A percentile compares a stretch with the other conserved stretches of the same genome.
Evolutionary conservation across 2,113 vertebrate genomes (phyloP).

Genomic region (Leptosomus discolor): DNA sequence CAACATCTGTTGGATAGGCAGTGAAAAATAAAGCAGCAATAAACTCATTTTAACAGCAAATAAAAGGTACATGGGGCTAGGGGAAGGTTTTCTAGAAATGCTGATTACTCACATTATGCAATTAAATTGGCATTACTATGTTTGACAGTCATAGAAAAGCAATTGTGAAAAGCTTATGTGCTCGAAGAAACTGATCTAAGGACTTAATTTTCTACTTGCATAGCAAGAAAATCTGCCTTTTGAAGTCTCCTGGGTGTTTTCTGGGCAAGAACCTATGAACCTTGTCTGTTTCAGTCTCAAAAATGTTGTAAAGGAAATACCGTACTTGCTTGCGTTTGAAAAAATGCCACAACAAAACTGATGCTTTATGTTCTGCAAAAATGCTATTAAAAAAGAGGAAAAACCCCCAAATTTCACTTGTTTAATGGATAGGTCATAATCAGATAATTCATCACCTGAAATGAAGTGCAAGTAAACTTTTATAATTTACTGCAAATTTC

Average conservation of each 20-base stretch:
- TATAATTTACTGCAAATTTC: neutral
- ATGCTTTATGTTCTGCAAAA: neutral
- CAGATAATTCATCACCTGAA: neutral
- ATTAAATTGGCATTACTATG: conserved; percentile 37
- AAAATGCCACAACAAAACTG: neutral
- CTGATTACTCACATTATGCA: conserved; percentile 70
- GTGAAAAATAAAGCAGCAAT: conserved; percentile 74
- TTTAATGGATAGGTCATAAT: neutral
- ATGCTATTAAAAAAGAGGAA: neutral
- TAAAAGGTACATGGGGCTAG: conserved; percentile 19
- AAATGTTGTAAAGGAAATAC: neutral
- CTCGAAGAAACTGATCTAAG: neutral
- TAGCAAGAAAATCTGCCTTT: conserved; percentile 4
- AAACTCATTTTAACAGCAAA: conserved; percentile 71
- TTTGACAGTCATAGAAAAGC: conserved; percentile 52
- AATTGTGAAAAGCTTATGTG: conserved; percentile 19
- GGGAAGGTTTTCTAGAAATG: conserved; percentile 50
- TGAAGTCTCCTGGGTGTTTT: neutral
- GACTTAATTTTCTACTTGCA: neutral
- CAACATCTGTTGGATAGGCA: conserved; percentile 74
- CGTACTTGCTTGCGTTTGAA: neutral
- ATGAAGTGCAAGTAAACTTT: neutral
- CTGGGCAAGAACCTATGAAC: neutral
- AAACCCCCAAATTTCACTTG: neutral
- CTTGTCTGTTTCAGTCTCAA: neutral